Base-by-base conservation (phyloP, 1,140 invertebrate species). In the Apis florea region DNA sequence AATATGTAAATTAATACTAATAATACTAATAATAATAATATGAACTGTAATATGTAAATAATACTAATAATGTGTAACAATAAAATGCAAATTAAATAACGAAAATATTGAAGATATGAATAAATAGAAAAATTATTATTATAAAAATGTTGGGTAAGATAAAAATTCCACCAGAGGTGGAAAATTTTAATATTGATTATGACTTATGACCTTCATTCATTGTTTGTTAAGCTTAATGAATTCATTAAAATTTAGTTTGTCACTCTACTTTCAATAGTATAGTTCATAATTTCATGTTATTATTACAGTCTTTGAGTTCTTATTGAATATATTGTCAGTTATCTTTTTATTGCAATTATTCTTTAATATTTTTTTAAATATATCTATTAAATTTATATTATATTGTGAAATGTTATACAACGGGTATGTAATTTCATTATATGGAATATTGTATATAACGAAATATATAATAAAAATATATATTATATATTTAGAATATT, bases 181-280 rank as follows among this genome's bases (percentile, higher is more conserved):
- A 15, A 31, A 71, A 54, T 71, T 10, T 71, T 26, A 31, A 71
- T 71, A 71, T 71, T 71, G 21, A 71, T 58, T n/a, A 17, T 10
- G 69, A 54, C 69, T 53, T 58, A 31, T 6, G 1, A 26, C 53
- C 69, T 56, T 40, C 40, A n/a, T 56, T 56, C 53, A 71, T 71
- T 40, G n/a, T n/a, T 19, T n/a, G 19, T 24, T 13, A n/a, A 6
- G 13, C 12, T 56, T 19, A 71, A 40, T 56, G 69, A 40, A 56
- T 58, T 71, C 26, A 40, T 71, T 58, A 21, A 19, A 71, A 71
- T 56, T 71, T 40, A n/a, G 1, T 71, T 71, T 56, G 9, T 71
- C 26, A 13, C 12, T 31, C 53, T n/a, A 19, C 1, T 71, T 40
- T 10, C 11, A 40, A 21, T 58, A 12, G 8, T 9, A 5, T 40